A percentile compares a stretch with the other conserved stretches of the same genome.
Evolutionary conservation across 2,888 invertebrate genomes (phyloP).

Genomic region (Sphinx pinastri): DNA sequence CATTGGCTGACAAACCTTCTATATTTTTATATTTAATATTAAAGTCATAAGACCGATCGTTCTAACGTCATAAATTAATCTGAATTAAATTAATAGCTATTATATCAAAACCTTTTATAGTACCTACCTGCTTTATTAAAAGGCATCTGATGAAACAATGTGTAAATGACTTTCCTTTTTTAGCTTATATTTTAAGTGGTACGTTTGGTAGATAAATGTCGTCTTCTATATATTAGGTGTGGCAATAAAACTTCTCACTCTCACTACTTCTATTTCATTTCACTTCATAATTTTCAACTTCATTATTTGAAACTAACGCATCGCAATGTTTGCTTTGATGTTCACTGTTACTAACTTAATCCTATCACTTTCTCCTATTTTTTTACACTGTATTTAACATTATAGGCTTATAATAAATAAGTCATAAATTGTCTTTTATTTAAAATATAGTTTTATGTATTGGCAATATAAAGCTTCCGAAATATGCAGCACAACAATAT

Average conservation of each 20-base stretch:
- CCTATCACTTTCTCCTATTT: slow-evolving; percentile 27
- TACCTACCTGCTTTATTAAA: no score
- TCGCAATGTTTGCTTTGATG: slow-evolving; percentile 41
- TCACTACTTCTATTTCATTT: slow-evolving; percentile 29
- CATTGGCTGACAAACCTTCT: slow-evolving; percentile 27
- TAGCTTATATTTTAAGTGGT: slow-evolving; percentile 40
- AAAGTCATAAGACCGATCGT: not conserved
- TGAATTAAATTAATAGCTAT: no score
- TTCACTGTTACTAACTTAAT: slow-evolving; percentile 37
- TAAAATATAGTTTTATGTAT: not conserved
- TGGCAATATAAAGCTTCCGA: not conserved
- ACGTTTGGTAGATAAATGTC: slow-evolving; percentile 32
- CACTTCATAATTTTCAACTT: slow-evolving; percentile 28
- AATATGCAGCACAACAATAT: not conserved
- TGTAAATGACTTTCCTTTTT: slow-evolving; percentile 45
- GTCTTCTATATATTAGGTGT: slow-evolving; percentile 29
- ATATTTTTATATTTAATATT: not conserved
- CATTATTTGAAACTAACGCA: slow-evolving; percentile 39
- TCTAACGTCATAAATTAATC: no score
- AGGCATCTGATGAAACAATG: slow-evolving; percentile 29
- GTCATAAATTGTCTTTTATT: not conserved
- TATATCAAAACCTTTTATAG: no score
- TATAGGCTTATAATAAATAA: not conserved
- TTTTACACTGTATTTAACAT: not conserved
- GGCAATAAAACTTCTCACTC: slow-evolving; percentile 20